Conservation (phyloP, 37 sponge, comb jelly and placozoan genomes). For the Hexactinellida sp. region DNA sequence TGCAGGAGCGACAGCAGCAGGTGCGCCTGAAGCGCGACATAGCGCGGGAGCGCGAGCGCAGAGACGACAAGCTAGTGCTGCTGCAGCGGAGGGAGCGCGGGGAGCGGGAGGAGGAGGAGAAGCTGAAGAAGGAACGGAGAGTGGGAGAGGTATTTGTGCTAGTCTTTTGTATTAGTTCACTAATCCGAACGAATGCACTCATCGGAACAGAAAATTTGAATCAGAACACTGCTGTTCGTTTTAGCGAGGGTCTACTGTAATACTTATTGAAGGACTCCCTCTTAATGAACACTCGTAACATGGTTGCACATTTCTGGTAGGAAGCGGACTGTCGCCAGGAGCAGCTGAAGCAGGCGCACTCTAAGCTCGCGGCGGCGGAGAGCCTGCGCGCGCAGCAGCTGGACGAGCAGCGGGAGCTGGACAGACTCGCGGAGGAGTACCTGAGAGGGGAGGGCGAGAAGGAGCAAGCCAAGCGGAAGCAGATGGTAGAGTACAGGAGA, state of each 20-base stretch:
- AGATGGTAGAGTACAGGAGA: not conserved
- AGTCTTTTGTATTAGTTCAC: no score
- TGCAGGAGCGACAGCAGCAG: not conserved
- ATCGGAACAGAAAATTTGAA: no score
- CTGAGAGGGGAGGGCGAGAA: not conserved
- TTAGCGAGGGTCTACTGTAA: no score
- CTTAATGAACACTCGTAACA: no score
- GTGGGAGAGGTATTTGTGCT: not conserved
- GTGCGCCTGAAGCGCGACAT: not conserved
- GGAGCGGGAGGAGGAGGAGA: not conserved
- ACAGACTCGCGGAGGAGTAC: not conserved
- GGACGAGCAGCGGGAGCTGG: not conserved
- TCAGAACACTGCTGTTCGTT: no score
- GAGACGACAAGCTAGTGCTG: not conserved
- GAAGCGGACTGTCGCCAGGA: not conserved
- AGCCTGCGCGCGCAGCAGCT: not conserved
- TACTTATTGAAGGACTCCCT: no score
- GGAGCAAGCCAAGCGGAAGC: not conserved
- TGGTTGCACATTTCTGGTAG: no score
- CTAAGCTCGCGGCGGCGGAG: not conserved
- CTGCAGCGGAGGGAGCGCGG: not conserved
- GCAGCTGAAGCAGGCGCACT: not conserved
- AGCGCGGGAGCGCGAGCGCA: not conserved
- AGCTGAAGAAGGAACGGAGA: not conserved
- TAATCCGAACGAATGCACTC: no score